Evolutionary conservation across 2,797 vertebrate genomes (phyloP).

Genomic region (Orestias chungarensis): DNA sequence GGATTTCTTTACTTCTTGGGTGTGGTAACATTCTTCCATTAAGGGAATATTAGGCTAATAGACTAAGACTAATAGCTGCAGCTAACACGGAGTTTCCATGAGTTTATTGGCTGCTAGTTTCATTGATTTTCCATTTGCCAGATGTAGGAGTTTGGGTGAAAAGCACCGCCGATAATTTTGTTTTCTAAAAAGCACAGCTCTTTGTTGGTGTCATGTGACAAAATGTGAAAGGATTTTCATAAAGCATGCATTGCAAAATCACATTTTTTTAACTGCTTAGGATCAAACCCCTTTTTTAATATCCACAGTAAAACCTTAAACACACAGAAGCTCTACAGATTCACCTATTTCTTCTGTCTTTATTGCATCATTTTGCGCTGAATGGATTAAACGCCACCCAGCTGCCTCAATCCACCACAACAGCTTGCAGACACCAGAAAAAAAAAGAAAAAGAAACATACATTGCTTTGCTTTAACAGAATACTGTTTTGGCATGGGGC

Average conservation of each 20-base stretch:
- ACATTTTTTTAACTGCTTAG: neutral
- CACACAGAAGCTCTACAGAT: constrained; percentile 42
- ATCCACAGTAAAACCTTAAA: constrained; percentile 10
- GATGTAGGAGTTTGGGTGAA: neutral
- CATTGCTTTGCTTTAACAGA: constrained; percentile 12
- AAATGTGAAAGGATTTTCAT: neutral
- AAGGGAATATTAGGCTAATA: neutral
- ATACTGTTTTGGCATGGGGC: constrained; percentile 27
- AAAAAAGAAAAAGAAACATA: constrained; percentile 17
- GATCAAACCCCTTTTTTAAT: constrained; percentile 24
- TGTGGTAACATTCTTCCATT: too few species aligned
- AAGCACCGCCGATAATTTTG: neutral
- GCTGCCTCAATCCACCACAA: constrained; percentile 34
- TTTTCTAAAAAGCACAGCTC: neutral
- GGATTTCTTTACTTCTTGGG: neutral
- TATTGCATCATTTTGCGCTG: constrained; percentile 46
- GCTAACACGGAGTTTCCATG: neutral
- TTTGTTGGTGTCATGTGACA: neutral
- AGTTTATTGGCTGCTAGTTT: neutral
- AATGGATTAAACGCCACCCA: constrained; percentile 42
- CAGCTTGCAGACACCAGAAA: constrained; percentile 55
- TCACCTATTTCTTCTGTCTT: constrained; percentile 47
- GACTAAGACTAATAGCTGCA: neutral
- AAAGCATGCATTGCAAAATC: neutral
- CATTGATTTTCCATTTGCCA: neutral